Conservation (phyloP, 2,888 invertebrate species). For the Dasysyrphus tricinctus region DNA sequence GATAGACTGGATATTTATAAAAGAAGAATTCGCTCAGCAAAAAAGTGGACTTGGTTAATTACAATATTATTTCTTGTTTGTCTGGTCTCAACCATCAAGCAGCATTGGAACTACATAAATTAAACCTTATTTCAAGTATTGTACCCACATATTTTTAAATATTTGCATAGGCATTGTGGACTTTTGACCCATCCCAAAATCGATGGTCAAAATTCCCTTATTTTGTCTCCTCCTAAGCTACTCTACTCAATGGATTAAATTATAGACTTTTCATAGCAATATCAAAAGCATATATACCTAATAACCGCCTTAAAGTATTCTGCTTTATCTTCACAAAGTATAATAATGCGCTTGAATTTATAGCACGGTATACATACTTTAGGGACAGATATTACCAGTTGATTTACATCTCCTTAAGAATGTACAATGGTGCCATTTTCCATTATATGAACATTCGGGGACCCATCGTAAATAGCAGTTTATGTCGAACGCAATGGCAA, state of each 20-base stretch:
- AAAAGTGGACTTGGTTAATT: no score
- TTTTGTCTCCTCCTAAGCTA: background rate
- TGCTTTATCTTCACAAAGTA: constrained; percentile 14
- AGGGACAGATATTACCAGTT: constrained; percentile 33
- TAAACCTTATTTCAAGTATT: no score
- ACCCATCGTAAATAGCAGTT: constrained; percentile 32
- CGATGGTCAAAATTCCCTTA: background rate
- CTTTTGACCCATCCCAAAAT: background rate
- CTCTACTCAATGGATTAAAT: background rate
- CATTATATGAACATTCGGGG: constrained; percentile 29
- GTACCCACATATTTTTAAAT: no score
- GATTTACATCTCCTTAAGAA: constrained; percentile 44
- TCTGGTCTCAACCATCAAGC: no score
- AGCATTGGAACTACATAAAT: no score
- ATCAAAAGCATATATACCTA: background rate
- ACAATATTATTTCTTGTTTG: no score
- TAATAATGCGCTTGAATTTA: constrained; percentile 15
- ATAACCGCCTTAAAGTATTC: constrained; percentile 11
- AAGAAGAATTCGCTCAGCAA: no score
- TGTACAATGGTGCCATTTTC: constrained; percentile 5
- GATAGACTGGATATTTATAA: no score
- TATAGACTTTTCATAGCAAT: background rate
- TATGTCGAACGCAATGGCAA: constrained; percentile 35
- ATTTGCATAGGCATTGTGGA: no score
- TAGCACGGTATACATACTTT: constrained; percentile 4